These are phyloP conservation scores for Halyomorpha halys DNA, from an alignment of 1,140 invertebrate species.

Conservation along the genomic window DNA sequence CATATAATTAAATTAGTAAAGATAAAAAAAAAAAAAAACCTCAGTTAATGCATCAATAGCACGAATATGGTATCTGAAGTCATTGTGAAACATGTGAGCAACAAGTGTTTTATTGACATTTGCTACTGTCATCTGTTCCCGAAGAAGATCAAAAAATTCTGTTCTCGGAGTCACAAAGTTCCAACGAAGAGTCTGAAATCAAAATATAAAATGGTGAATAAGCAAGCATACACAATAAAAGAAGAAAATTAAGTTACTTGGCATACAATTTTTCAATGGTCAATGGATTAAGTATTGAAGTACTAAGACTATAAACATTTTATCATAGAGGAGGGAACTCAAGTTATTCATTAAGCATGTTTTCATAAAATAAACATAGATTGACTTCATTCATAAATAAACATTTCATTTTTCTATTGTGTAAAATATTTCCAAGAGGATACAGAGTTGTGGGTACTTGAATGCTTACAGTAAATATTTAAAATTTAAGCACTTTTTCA, in stretches of 20 bases:
- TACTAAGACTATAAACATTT: too few relatives aligned
- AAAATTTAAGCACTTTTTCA: too few relatives aligned
- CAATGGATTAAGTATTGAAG: neutral
- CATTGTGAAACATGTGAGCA: slow-evolving; percentile 85
- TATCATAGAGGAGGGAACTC: too few relatives aligned
- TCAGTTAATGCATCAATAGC: slow-evolving; percentile 83
- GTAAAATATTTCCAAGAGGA: too few relatives aligned
- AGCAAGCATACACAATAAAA: neutral
- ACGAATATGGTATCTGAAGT: slow-evolving; percentile 94
- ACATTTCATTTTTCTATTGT: too few relatives aligned
- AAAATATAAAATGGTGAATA: neutral
- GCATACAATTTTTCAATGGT: neutral
- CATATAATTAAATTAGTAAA: neutral
- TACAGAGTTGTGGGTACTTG: too few relatives aligned
- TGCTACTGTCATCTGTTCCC: slow-evolving; percentile 80
- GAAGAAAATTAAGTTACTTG: neutral
- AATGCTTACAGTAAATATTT: too few relatives aligned
- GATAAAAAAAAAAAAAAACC: slow-evolving; percentile 35
- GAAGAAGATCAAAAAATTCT: slow-evolving; percentile 86
- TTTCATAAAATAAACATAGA: too few relatives aligned
- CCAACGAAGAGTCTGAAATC: slow-evolving; percentile 69
- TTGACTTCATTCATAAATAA: too few relatives aligned
- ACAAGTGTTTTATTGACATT: slow-evolving; percentile 78
- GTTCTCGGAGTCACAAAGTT: slow-evolving; percentile 86
- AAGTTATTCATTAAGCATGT: too few relatives aligned